Conservation (phyloP, 1,140 invertebrate species). For the Bombus terrestris region DNA sequence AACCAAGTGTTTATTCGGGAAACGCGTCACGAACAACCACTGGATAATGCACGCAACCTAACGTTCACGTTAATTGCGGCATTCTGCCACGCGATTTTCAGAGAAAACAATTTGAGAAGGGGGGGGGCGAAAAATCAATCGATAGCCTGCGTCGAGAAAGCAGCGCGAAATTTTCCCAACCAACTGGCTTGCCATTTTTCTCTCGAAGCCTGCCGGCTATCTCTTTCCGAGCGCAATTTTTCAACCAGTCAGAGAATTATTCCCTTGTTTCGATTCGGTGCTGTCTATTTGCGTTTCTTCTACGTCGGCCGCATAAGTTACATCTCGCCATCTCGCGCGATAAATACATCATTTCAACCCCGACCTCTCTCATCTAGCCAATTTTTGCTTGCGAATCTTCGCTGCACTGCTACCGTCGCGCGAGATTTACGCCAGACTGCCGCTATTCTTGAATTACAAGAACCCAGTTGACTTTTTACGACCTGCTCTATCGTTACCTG, state of each 20-base stretch:
- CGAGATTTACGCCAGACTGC: conserved; percentile 6
- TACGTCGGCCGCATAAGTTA: conserved; percentile 46
- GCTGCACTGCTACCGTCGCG: neutral
- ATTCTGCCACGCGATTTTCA: neutral
- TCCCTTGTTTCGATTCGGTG: conserved; percentile 54
- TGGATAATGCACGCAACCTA: conserved; percentile 11
- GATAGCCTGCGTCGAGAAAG: neutral
- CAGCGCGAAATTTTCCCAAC: conserved; percentile 2
- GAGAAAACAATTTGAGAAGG: neutral
- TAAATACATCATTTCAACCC: conserved; percentile 55
- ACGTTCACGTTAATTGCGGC: conserved; percentile 19
- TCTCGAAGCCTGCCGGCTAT: neutral
- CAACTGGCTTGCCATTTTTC: neutral
- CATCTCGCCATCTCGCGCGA: conserved; percentile 33
- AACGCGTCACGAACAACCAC: neutral
- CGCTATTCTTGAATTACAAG: neutral
- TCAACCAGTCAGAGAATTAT: conserved; percentile 49
- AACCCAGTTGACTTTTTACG: neutral
- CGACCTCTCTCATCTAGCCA: conserved; percentile 39
- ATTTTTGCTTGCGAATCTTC: conserved; percentile 52
- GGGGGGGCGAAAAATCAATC: neutral
- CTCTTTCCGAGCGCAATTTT: conserved; percentile 34
- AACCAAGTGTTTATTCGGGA: conserved; percentile 9
- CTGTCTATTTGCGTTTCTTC: conserved; percentile 62
- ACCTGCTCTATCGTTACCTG: neutral